Conservation (phyloP, 2,888 invertebrate genomes). For the Spicauda simplicius region DNA sequence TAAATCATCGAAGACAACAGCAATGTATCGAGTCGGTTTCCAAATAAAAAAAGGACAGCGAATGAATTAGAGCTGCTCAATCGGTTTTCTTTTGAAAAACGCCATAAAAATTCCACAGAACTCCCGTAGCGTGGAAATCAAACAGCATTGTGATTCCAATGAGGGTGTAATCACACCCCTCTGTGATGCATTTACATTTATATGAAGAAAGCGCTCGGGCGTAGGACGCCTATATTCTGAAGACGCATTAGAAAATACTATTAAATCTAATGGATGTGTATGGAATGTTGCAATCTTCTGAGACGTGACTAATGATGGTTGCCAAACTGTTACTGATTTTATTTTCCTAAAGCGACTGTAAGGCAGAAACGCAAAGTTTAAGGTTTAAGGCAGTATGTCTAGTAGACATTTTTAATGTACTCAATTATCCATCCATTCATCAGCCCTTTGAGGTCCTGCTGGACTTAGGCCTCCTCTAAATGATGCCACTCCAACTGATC, state of each 20-base stretch:
- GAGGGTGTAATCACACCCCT: slow-evolving; percentile 57
- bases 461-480: too few species aligned
- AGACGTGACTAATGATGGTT: background rate
- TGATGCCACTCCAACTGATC: too few species aligned
- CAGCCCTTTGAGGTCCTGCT: too few species aligned
- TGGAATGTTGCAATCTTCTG: background rate
- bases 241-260: slow-evolving; percentile 25
- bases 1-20: background rate
- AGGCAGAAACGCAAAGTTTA: too few species aligned
- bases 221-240: slow-evolving; percentile 42
- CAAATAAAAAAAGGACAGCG: slow-evolving; percentile 3
- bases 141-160: slow-evolving; percentile 61
- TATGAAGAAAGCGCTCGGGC: slow-evolving; percentile 61
- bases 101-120: slow-evolving; percentile 48
- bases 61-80: slow-evolving; percentile 43
- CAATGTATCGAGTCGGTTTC: background rate
- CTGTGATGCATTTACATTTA: slow-evolving; percentile 66
- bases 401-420: too few species aligned
- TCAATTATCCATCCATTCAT: too few species aligned
- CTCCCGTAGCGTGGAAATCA: slow-evolving; percentile 55
- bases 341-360: too few species aligned
- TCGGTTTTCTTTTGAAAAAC: slow-evolving; percentile 39
- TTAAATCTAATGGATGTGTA: background rate
- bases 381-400: too few species aligned
- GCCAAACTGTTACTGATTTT: too few species aligned